These are phyloP conservation scores for Austrolebias charrua DNA, from an alignment of 2,797 vertebrate species.

Conservation along the genomic window DNA sequence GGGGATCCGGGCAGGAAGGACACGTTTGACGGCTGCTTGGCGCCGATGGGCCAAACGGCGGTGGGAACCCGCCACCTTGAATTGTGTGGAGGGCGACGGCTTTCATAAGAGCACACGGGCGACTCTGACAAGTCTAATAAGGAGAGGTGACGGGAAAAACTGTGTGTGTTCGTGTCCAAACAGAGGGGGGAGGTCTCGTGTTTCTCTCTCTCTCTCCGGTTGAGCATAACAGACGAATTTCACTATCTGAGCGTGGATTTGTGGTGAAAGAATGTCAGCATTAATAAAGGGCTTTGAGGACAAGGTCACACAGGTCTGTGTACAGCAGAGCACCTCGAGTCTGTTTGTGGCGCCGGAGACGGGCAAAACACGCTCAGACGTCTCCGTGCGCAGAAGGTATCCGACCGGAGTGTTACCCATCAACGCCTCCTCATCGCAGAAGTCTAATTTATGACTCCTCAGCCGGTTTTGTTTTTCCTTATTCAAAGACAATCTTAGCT, in stretches of 20 bases:
- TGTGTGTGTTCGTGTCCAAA: slow-evolving; percentile 88
- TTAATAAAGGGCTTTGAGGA: slow-evolving; percentile 89
- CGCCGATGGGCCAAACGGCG: slow-evolving; percentile 83
- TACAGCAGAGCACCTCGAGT: slow-evolving; percentile 71
- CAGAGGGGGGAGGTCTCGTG: slow-evolving; percentile 83
- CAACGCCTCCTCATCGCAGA: slow-evolving; percentile 80
- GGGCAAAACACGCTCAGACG: slow-evolving; percentile 84
- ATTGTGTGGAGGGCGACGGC: slow-evolving; percentile 85
- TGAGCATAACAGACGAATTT: slow-evolving; percentile 79
- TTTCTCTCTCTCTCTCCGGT: slow-evolving; percentile 36
- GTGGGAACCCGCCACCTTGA: slow-evolving; percentile 81
- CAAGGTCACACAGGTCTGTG: slow-evolving; percentile 82
- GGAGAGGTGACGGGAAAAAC: slow-evolving; percentile 89
- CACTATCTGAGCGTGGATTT: slow-evolving; percentile 94
- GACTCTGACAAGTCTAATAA: slow-evolving; percentile 91
- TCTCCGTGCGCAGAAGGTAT: slow-evolving; percentile 77
- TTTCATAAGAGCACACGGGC: slow-evolving; percentile 86
- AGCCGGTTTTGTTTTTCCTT: slow-evolving; percentile 42
- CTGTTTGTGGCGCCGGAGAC: slow-evolving; percentile 83
- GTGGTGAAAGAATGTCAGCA: slow-evolving; percentile 98
- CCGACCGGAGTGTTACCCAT: slow-evolving; percentile 54
- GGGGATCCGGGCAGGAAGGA: slow-evolving; percentile 75
- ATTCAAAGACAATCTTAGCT: slow-evolving; percentile 82
- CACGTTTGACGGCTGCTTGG: slow-evolving; percentile 73
- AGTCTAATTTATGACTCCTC: slow-evolving; percentile 87